Percentiles rank a stretch among this genome's conserved stretches.
Conservation (phyloP, 2,797 vertebrate species). For the Eulemur coronatus region DNA sequence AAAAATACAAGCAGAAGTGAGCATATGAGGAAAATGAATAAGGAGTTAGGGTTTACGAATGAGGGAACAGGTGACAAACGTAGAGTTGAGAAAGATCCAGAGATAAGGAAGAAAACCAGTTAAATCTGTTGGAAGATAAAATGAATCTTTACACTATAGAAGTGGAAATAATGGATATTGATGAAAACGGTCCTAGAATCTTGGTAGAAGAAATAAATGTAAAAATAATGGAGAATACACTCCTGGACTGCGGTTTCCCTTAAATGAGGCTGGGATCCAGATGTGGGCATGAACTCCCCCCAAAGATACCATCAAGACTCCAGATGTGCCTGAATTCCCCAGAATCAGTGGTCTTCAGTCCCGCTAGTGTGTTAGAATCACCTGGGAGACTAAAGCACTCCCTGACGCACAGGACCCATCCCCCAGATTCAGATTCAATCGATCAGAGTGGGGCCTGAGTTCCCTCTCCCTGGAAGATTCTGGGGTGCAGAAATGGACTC, state of each 20-base stretch:
- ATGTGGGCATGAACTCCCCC: constrained; percentile 70
- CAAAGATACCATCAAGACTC: constrained; percentile 35
- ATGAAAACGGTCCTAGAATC: constrained; percentile 76
- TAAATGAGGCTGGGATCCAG: constrained; percentile 62
- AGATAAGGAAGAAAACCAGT: not conserved
- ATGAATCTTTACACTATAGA: constrained; percentile 72
- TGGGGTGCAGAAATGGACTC: not conserved
- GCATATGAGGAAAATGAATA: not conserved
- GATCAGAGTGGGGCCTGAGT: too few species aligned
- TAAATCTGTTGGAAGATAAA: constrained; percentile 60
- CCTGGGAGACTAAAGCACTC: not conserved
- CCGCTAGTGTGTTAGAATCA: not conserved
- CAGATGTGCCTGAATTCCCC: not conserved
- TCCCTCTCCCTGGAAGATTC: not conserved
- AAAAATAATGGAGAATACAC: constrained; percentile 70
- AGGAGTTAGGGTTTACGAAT: not conserved
- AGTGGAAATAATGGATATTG: constrained; percentile 77
- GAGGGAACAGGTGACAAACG: not conserved
- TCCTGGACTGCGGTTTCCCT: constrained; percentile 56
- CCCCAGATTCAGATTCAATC: not conserved
- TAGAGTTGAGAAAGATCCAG: not conserved
- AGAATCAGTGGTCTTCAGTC: not conserved
- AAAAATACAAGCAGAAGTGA: not conserved
- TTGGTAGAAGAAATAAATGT: constrained; percentile 57
- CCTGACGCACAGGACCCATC: fast-evolving